These are phyloP conservation scores for Prinia subflava DNA, from an alignment of 2,113 vertebrate species.

Conservation along the genomic window DNA sequence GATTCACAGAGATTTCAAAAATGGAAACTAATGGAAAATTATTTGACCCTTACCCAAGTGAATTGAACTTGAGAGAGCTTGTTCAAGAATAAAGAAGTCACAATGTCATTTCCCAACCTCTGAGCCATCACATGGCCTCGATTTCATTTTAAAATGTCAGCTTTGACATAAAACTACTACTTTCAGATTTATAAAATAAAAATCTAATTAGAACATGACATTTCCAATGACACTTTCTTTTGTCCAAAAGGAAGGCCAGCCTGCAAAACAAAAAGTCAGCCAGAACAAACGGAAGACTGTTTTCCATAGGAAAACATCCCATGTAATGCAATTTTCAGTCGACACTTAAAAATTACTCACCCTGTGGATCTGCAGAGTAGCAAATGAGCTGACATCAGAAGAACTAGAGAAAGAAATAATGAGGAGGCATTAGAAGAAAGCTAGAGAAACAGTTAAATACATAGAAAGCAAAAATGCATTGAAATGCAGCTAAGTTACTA, in stretches of 20 bases:
- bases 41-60: conserved; percentile 37
- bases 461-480: background rate
- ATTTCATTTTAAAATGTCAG: conserved; percentile 49
- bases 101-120: conserved; percentile 33
- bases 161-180: conserved; percentile 60
- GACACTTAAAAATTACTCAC: conserved; percentile 58
- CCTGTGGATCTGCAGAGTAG: conserved; percentile 32
- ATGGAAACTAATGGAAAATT: conserved; percentile 56
- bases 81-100: conserved; percentile 6
- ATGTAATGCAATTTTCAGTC: background rate
- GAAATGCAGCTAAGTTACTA: background rate
- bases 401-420: conserved; percentile 60
- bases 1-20: conserved; percentile 27
- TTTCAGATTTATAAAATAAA: conserved; percentile 46
- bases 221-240: conserved; percentile 27
- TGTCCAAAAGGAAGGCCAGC: background rate
- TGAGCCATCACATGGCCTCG: background rate
- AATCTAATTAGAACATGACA: conserved; percentile 48
- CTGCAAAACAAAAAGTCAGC: background rate
- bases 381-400: conserved; percentile 74
- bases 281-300: background rate
- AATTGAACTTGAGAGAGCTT: background rate
- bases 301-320: background rate
- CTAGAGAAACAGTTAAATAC: background rate
- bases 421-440: background rate